Base-by-base conservation (phyloP, 1,140 invertebrate species). In the Reticulitermes speratus region DNA sequence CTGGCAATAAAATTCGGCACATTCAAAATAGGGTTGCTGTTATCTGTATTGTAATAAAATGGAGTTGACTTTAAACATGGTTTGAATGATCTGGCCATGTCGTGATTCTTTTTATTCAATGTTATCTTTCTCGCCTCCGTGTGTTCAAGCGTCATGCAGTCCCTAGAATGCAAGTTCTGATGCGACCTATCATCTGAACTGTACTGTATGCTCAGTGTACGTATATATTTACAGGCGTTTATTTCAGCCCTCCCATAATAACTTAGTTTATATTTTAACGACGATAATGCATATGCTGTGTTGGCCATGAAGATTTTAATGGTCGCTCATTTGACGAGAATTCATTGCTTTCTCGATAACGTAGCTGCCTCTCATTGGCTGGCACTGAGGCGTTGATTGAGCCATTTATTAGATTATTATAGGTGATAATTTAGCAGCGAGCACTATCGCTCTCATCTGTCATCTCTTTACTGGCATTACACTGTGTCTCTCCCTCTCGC, bases 341-440 rank as follows among this genome's bases (percentile, higher is more conserved):
- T 84, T 84, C 83, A 84, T 52, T 45, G 52, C 83, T 84, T 84
- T 52, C 83, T 84, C 83, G 65, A 75, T 75, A 75, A 75, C 65
- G 65, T 9, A 75, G 65, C 65, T 75, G 65, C 25, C n/a, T 75
- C 65, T 75, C 65, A 75, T 75, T 75, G 65, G 65, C 65, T 75
- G 65, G n/a, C 65, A 75, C n/a, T 75, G 65, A 75, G n/a, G 65
- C 65, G 65, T 75, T 75, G 65, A 75, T 75, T 75, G 65, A 75
- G 65, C 65, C 65, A 75, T 75, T 75, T 75, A 75, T 75, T 75
- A 75, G 65, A 75, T 75, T 75, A 30, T 30, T 75, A 75, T 75
- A 75, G 65, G 65, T 75, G 65, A 75, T 75, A 75, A 75, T 75
- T 75, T 75, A 30, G 65, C 65, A 75, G 65, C 65, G 8, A 75